These are phyloP conservation scores for Argynnis bischoffii DNA, from an alignment of 2,888 invertebrate species.

Conservation along the genomic window DNA sequence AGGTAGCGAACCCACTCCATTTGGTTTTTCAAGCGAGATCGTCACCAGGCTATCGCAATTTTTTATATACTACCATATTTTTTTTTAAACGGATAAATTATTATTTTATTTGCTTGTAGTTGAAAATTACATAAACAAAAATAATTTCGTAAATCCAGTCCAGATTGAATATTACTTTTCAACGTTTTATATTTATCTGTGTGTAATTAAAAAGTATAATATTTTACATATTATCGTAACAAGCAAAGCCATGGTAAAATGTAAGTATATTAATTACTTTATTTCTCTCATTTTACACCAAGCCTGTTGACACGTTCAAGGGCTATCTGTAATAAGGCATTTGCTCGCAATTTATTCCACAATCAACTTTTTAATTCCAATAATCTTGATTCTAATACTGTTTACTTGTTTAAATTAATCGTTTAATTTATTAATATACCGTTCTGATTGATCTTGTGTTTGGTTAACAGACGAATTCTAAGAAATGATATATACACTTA, in stretches of 20 bases:
- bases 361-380: conserved; percentile 67
- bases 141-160: too few species aligned
- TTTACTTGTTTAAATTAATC: conserved; percentile 40
- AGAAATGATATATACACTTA: background rate
- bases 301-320: conserved; percentile 57
- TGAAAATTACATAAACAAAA: too few species aligned
- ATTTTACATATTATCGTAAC: background rate
- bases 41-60: too few species aligned
- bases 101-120: too few species aligned
- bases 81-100: too few species aligned
- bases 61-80: too few species aligned
- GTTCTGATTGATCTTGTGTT: conserved; percentile 25
- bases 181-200: too few species aligned
- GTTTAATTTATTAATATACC: conserved; percentile 42
- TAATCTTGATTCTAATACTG: conserved; percentile 45
- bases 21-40: too few species aligned
- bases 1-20: too few species aligned
- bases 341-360: conserved; percentile 58
- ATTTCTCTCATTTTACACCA: conserved; percentile 27
- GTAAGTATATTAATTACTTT: background rate
- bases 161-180: too few species aligned
- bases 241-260: background rate
- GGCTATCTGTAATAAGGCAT: conserved; percentile 53
- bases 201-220: too few species aligned
- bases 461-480: background rate